These are phyloP conservation scores for Tupiocoris notatus DNA, from an alignment of 2,888 invertebrate genomes.

Conservation along the genomic window DNA sequence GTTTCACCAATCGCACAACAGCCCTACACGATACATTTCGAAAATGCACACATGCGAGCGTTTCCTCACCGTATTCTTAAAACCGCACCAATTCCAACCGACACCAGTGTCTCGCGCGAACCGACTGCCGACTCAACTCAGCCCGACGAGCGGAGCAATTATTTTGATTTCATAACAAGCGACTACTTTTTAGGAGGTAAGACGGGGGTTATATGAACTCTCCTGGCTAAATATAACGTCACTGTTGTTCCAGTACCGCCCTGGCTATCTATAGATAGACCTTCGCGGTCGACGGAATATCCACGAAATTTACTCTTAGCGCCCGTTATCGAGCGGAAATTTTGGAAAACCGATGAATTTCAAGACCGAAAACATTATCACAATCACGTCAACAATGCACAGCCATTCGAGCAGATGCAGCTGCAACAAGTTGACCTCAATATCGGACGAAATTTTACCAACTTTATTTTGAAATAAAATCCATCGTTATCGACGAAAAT, in stretches of 20 bases:
- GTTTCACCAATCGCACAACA: background rate
- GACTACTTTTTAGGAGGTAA: constrained; percentile 31
- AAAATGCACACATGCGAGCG: background rate
- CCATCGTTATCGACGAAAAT: no score
- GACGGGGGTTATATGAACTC: constrained; percentile 33
- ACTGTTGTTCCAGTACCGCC: constrained; percentile 3
- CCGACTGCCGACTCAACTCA: constrained; percentile 20
- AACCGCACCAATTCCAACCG: background rate
- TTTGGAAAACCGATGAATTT: no score
- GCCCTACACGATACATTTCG: background rate
- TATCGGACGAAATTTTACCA: no score
- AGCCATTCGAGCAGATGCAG: background rate
- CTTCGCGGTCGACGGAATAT: background rate
- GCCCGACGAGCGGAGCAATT: constrained; percentile 5
- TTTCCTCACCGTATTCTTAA: no score
- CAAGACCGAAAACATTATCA: background rate
- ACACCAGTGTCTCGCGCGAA: background rate
- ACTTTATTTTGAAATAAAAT: no score
- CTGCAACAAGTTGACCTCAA: no score
- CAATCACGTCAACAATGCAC: background rate
- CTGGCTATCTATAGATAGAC: background rate
- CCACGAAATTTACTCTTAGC: no score
- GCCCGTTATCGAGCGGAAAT: no score
- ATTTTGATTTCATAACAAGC: constrained; percentile 35
- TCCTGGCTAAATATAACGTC: constrained; percentile 31